Evolutionary conservation across 37 sponge, comb jelly and placozoan genomes (phyloP).

Genomic region (Aphrocallistes beatrix): DNA sequence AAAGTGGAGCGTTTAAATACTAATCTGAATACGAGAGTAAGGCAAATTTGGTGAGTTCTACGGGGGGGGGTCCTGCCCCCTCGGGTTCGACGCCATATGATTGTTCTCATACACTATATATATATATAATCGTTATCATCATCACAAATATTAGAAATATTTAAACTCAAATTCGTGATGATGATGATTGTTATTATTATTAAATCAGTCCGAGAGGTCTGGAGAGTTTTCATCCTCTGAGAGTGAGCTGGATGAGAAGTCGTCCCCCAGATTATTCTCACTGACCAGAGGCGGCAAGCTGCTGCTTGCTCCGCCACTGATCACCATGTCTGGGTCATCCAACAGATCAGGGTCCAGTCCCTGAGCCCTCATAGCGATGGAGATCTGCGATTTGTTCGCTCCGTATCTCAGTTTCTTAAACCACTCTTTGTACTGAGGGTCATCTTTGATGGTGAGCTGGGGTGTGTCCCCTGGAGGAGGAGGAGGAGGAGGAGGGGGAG

Average conservation of each 20-base stretch:
- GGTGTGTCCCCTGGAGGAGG: neutral
- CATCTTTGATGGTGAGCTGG: conserved; percentile 41
- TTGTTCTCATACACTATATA: too few relatives aligned
- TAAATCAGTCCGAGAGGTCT: conserved; percentile 4
- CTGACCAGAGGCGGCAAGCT: neutral
- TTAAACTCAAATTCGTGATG: too few relatives aligned
- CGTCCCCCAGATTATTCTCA: neutral
- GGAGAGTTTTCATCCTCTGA: neutral
- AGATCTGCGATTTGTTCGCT: conserved; percentile 56
- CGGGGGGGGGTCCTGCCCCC: too few relatives aligned
- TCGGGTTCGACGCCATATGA: too few relatives aligned
- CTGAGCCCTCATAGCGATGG: conserved; percentile 56
- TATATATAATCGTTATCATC: too few relatives aligned
- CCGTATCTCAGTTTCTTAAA: conserved; percentile 78
- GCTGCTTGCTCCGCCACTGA: neutral
- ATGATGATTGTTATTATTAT: too few relatives aligned
- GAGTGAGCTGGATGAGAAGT: neutral
- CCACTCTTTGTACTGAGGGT: conserved; percentile 67
- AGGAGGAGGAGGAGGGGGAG: neutral
- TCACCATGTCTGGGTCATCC: conserved; percentile 22
- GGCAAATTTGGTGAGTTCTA: too few relatives aligned
- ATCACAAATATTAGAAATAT: neutral
- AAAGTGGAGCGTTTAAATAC: too few relatives aligned
- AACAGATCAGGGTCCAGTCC: conserved; percentile 69
- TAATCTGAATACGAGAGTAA: too few relatives aligned